Conservation (phyloP, 1,140 invertebrate genomes). For the Apis dorsata region DNA sequence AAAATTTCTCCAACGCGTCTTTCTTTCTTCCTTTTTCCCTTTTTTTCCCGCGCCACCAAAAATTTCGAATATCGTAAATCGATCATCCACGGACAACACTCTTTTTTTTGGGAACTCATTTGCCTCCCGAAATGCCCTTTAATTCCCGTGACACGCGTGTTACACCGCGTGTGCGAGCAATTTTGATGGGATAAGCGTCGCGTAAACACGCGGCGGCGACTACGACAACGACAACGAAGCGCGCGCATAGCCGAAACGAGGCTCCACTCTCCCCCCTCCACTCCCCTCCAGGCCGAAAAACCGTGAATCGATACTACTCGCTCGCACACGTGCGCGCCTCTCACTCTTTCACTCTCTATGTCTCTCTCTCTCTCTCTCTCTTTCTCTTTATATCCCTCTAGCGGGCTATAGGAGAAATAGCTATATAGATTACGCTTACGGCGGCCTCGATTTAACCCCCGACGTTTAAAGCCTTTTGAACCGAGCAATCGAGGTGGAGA, state of each 20-base stretch:
- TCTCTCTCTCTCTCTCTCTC: constrained; percentile 6
- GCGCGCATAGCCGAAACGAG: constrained; percentile 35
- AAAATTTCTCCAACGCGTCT: too few relatives aligned
- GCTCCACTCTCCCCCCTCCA: too few relatives aligned
- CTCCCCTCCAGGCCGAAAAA: constrained; percentile 70
- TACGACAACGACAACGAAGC: constrained; percentile 70
- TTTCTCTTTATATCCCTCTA: background rate
- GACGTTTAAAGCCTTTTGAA: constrained; percentile 54
- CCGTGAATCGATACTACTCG: constrained; percentile 76
- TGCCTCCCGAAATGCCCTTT: background rate
- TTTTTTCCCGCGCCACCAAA: too few relatives aligned
- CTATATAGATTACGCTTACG: constrained; percentile 76
- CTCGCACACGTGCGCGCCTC: constrained; percentile 53
- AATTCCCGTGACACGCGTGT: constrained; percentile 47
- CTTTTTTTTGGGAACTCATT: constrained; percentile 7
- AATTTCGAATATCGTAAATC: background rate
- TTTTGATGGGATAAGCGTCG: constrained; percentile 67
- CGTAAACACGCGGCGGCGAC: constrained; percentile 37
- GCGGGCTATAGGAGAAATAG: constrained; percentile 46
- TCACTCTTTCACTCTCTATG: constrained; percentile 25
- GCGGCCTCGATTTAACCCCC: constrained; percentile 75
- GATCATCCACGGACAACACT: background rate
- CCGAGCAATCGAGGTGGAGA: constrained; percentile 51
- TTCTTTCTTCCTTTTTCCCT: too few relatives aligned
- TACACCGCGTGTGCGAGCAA: constrained; percentile 65